Evolutionary conservation across 2,888 invertebrate species (phyloP), one percentile per base, ranked within the genome.

Genomic region (Teleiodes luculella): DNA sequence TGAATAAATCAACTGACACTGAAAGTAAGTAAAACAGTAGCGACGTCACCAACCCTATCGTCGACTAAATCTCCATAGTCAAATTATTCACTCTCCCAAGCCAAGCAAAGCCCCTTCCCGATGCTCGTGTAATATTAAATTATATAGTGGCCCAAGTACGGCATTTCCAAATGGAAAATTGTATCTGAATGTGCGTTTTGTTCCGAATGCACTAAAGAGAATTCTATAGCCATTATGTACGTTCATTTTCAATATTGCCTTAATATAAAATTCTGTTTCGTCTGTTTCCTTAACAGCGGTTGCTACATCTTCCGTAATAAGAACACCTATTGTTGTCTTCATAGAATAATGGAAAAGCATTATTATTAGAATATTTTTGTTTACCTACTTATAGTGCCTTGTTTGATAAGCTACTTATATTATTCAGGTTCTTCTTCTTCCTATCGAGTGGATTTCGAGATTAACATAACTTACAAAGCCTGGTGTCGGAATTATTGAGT

Each of bases 41-140:
- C 37, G 36, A 1, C 49, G 8, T 28, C 18, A 48, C 18, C 47
- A 49, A 13, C 49, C 24, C 43, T 43, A 43, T n/a, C 13, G 6
- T 24, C 43, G 41, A 66, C 74, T 67, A 70, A 80, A 77, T 81
- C 81, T 83, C 82, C 82, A 80, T 80, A 86, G 80, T 84, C 80
- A 85, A 86, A 87, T 87, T 87, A 87, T 84, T 86, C 86, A 85
- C 84, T 84, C 77, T 78, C 77, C 76, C 83, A 83, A 86, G 81
- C 83, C 84, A 65, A 78, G 76, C 77, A 82, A 79, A 81, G 82
- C 86, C 78, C 72, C 67, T 61, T 28, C 66, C 78, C 73, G 61
- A 64, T 66, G 77, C 68, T 83, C 78, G 78, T 85, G 85, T 86
- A 86, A 86, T 86, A 87, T 87, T 87, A 86, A 86, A 86, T 86